Base-by-base conservation (phyloP, 2,888 invertebrate genomes). In the Dilophus febrilis region DNA sequence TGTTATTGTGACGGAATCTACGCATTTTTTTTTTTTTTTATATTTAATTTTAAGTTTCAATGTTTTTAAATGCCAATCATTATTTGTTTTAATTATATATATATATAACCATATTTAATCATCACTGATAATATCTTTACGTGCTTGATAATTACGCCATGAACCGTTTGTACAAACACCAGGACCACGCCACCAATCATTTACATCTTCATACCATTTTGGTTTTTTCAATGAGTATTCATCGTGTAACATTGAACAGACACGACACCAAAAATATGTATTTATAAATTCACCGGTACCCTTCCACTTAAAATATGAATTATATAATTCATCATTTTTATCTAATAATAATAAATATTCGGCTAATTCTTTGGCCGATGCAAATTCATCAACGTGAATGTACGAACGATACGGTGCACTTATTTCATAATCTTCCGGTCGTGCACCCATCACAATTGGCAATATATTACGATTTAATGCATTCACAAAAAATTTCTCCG, bases 401-500 rank as follows among this genome's bases (percentile, higher is more conserved):
- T 84, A 95, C 4, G 90, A 91, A 50, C 85, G 78, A 56, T 82
- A 77, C 0, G 95, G 95, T 3, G 94, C 85, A 47, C 78, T 76
- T 35, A 81, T 73, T 44, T 78, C 80, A 61, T 95, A 95, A 58
- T 95, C 94, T 42, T 83, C 79, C 1, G 87, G 86, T 35, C 85
- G 76, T 1, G 88, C 94, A 1, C 95, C 94, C 92, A 95, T 92
- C 42, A 91, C 94, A 47, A 95, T 86, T 1, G 94, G 94, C 47
- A 95, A 61, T 34, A 91, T 79, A 59, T 87, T 82, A 51, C 82
- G 77, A 42, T 78, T 80, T 42, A 94, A 66, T 42, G 91, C 92
- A 56, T 94, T 94, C 40, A 92, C 87, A 63, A 88, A 95, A 64
- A 94, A 90, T 59, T 95, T 95, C 59, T 95, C 95, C 0, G 94